A percentile compares a stretch with the other conserved stretches of the same genome.
These are phyloP conservation scores for Lasiurus cinereus DNA, from an alignment of 2,113 vertebrate species.

Conservation along the genomic window DNA sequence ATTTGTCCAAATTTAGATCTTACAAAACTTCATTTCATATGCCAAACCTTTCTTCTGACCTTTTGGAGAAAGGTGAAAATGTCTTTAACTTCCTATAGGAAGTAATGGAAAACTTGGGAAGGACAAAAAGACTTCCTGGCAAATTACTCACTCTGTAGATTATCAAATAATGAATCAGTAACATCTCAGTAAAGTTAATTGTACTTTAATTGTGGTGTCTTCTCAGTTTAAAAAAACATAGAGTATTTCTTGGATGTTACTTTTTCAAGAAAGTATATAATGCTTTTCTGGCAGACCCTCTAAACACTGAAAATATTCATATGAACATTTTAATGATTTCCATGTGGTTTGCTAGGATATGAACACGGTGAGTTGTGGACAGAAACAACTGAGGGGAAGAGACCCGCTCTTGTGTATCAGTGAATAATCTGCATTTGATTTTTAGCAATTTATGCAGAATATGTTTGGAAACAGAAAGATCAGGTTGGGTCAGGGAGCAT, in stretches of 20 bases:
- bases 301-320: not conserved
- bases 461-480: not conserved
- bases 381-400: not conserved
- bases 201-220: not conserved
- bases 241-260: not conserved
- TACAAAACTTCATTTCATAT: not conserved
- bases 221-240: constrained; percentile 36
- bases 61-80: not conserved
- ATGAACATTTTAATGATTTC: not conserved
- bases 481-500: not conserved
- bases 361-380: not conserved
- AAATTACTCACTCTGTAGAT: not conserved
- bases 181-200: not conserved
- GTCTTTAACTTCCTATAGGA: not conserved
- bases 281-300: constrained; percentile 2
- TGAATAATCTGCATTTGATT: not conserved
- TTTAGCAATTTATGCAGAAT: not conserved
- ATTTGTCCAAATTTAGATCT: not conserved
- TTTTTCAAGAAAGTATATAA: constrained; percentile 27
- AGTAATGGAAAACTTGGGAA: not conserved
- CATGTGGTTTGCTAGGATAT: not conserved
- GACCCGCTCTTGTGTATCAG: not conserved
- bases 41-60: not conserved
- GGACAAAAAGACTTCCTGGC: not conserved
- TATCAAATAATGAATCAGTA: not conserved